Percentiles rank a stretch among this genome's conserved stretches.
phyloP scores from a whole-genome alignment of 2,113 vertebrate species.

The Labrus mixtus region DNA sequence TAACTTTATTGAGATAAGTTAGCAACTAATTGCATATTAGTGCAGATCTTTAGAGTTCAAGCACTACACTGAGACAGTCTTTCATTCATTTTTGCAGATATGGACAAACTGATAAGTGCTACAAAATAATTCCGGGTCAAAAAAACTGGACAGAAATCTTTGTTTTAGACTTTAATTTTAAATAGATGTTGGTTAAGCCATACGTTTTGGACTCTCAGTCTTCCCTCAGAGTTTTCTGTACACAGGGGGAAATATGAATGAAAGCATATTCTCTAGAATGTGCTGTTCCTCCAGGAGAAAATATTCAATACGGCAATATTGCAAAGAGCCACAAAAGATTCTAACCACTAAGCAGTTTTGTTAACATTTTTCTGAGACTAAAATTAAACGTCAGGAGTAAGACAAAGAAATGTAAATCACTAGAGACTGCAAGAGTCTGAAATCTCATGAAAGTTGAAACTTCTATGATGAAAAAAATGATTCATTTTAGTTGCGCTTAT shows the following conservation, averaged over 20 bases:
- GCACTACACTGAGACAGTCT: too few species aligned
- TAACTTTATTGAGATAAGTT: neutral
- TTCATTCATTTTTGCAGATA: too few species aligned
- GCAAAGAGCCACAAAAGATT: constrained; percentile 29
- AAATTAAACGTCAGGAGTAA: constrained; percentile 51
- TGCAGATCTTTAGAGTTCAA: too few species aligned
- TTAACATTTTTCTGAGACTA: constrained; percentile 41
- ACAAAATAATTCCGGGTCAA: too few species aligned
- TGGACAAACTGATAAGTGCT: too few species aligned
- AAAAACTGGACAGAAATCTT: too few species aligned
- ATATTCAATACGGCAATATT: constrained; percentile 38
- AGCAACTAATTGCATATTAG: neutral
- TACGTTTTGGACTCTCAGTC: too few species aligned
- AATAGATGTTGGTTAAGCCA: too few species aligned
- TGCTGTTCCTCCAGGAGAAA: neutral
- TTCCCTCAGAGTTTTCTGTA: too few species aligned
- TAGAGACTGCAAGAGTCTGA: neutral
- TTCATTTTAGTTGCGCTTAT: constrained; percentile 8
- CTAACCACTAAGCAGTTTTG: constrained; percentile 52
- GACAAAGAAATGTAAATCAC: constrained; percentile 43
- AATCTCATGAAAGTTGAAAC: constrained; percentile 20
- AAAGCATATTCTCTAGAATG: neutral
- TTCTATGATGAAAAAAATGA: constrained; percentile 8
- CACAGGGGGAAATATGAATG: constrained; percentile 9
- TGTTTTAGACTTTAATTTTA: too few species aligned